phyloP scores from a whole-genome alignment of 2,888 invertebrate species.

The Theodoxus fluviatilis region DNA sequence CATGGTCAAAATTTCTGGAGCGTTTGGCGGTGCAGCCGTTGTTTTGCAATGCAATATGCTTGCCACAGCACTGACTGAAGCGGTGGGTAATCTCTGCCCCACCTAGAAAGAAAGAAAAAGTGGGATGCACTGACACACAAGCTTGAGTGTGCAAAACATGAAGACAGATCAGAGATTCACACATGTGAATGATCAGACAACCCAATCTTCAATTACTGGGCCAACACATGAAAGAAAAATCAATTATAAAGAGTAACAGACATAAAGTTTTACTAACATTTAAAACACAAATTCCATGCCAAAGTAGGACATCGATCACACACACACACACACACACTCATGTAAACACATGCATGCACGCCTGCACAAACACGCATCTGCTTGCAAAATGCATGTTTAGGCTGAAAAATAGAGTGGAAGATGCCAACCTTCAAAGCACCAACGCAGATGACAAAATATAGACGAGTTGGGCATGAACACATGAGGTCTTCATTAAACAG shows the following conservation, averaged over 20 bases:
- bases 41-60: conserved; percentile 75
- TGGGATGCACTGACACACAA: background rate
- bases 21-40: conserved; percentile 75
- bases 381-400: too few species aligned
- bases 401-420: too few species aligned
- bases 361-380: too few species aligned
- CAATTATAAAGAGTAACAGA: background rate
- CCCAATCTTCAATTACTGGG: background rate
- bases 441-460: too few species aligned
- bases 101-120: background rate
- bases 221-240: background rate
- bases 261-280: background rate
- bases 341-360: too few species aligned
- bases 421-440: too few species aligned
- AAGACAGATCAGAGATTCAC: background rate
- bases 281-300: too few species aligned
- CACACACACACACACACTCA: too few species aligned
- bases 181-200: background rate
- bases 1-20: conserved; percentile 70
- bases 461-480: too few species aligned
- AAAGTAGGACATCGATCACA: too few species aligned
- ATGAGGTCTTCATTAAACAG: too few species aligned
- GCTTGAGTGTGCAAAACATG: background rate
- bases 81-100: conserved; percentile 57
- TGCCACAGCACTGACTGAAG: conserved; percentile 70